These are phyloP conservation scores for Agapostemon virescens DNA, from an alignment of 2,888 invertebrate genomes.

Conservation along the genomic window DNA sequence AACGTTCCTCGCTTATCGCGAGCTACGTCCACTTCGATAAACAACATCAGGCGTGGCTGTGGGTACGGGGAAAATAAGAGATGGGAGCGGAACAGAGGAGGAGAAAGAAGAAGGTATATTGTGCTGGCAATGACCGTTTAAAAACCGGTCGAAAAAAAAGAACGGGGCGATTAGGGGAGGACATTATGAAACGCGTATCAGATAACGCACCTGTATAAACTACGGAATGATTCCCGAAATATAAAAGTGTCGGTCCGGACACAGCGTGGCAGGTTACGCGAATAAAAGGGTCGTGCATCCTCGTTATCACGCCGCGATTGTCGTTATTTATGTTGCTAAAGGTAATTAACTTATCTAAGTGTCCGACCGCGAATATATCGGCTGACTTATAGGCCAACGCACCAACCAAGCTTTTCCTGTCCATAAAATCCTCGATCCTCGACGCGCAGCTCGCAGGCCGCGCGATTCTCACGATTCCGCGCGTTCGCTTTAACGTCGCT, in stretches of 20 bases:
- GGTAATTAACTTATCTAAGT: slow-evolving; percentile 69
- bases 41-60: background rate
- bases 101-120: background rate
- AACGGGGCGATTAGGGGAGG: slow-evolving; percentile 39
- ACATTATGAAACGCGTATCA: slow-evolving; percentile 44
- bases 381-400: slow-evolving; percentile 55
- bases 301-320: slow-evolving; percentile 65
- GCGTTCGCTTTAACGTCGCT: slow-evolving; percentile 23
- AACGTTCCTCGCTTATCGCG: slow-evolving; percentile 9
- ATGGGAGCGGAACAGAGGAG: background rate
- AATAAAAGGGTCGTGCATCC: slow-evolving; percentile 57
- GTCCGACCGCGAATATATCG: slow-evolving; percentile 56
- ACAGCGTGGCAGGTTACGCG: slow-evolving; percentile 27
- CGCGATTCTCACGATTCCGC: slow-evolving; percentile 37
- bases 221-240: slow-evolving; percentile 51
- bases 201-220: slow-evolving; percentile 50
- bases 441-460: slow-evolving; percentile 51
- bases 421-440: slow-evolving; percentile 51
- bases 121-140: slow-evolving; percentile 27
- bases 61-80: background rate
- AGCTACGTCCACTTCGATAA: background rate
- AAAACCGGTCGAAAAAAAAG: slow-evolving; percentile 9
- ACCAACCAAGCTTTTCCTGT: slow-evolving; percentile 54
- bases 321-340: slow-evolving; percentile 66
- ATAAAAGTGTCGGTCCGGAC: slow-evolving; percentile 51